Base-by-base conservation (phyloP, 2,888 invertebrate species). In the Metellina segmentata region DNA sequence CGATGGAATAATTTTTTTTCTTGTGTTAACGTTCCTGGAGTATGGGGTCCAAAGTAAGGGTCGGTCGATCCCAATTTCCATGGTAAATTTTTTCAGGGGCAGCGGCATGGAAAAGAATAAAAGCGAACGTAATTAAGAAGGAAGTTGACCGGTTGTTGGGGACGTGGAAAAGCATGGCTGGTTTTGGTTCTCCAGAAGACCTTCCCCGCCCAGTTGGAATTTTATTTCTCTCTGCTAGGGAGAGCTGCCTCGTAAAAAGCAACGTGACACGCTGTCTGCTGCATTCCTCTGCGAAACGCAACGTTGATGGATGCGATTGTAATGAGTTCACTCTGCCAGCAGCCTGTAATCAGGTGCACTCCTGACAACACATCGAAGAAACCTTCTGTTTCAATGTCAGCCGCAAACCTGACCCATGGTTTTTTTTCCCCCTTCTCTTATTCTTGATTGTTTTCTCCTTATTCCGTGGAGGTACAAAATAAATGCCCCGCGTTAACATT, bases 261-360 rank as follows among this genome's bases (percentile, higher is more conserved):
- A 51, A 75, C 83, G 75, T 81, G 85, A 85, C 90, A 79, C 85
- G 87, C 61, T 75, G 81, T 74, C 81, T 75, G 85, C 81, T 72
- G 90, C 90, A 90, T 90, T 90, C 90, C 90, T 69, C 53, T 34
- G 69, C 71, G 85, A 81, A 86, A 86, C 85, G 75, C 83, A 90
- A 81, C 81, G 74, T 85, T 90, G 90, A 90, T 90, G 90, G 90
- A 90, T 90, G 90, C 70, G 90, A 81, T 90, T 86, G 85, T 90
- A 90, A 90, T 90, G 90, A 90, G 85, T 90, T 78, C 81, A 70
- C 69, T 86, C 81, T 53, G 19, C 81, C 61, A 51, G 81, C 72
- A 81, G 85, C 85, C 90, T 90, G 78, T 90, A 90, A 90, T 90
- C 90, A 90, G 85, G 85, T 74, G 70, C 74, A 75, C 71, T 85